phyloP scores from a whole-genome alignment of 2,113 vertebrate species.

The Pithys albifrons region DNA sequence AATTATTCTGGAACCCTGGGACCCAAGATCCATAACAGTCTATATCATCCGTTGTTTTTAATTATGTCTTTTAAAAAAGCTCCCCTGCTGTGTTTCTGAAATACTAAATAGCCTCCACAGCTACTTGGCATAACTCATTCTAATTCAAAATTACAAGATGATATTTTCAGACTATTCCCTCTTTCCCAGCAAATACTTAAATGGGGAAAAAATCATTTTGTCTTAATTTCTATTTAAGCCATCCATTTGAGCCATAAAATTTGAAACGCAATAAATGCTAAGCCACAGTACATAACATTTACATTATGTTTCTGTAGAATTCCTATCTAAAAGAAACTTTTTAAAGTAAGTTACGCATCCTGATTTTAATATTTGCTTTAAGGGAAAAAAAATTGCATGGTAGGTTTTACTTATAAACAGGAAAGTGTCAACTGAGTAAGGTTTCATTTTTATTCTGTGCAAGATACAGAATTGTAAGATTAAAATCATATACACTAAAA shows the following conservation, averaged over 20 bases:
- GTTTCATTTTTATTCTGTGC: not conserved
- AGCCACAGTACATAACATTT: not conserved
- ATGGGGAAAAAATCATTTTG: not conserved
- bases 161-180: conserved; percentile 65
- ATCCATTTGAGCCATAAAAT: not conserved
- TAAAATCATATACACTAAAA: not conserved
- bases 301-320: not conserved
- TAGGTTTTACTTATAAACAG: not conserved
- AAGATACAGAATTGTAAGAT: not conserved
- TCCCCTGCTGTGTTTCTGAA: conserved; percentile 75
- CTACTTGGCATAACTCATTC: conserved; percentile 73
- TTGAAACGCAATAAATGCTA: conserved; percentile 5
- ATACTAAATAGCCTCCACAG: conserved; percentile 74
- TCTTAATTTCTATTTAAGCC: conserved; percentile 5
- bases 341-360: not conserved
- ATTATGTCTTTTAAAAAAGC: conserved; percentile 77
- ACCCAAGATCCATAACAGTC: conserved; percentile 67
- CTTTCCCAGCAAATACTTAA: conserved; percentile 53
- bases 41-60: conserved; percentile 74
- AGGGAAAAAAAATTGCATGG: not conserved
- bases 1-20: conserved; percentile 70
- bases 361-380: not conserved
- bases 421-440: not conserved
- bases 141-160: conserved; percentile 72
- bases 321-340: not conserved